These are phyloP conservation scores for Pseudolaguvia tuberculata DNA, from an alignment of 2,113 vertebrate genomes.

Conservation along the genomic window DNA sequence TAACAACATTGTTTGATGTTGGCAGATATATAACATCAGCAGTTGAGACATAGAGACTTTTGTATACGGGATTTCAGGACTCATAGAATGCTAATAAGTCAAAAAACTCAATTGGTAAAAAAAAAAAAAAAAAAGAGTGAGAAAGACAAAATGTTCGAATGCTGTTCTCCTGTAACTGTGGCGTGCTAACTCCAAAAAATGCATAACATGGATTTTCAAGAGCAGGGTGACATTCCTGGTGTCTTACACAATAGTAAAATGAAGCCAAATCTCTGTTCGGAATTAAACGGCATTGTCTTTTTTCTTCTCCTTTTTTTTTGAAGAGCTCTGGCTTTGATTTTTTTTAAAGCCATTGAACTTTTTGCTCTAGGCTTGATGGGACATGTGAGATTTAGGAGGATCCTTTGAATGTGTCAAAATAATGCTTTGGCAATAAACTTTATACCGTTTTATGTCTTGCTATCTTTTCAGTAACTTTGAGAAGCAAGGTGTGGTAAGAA, in stretches of 20 bases:
- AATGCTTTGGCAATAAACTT: slow-evolving; percentile 27
- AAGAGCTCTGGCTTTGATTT: slow-evolving; percentile 20
- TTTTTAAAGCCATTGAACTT: slow-evolving; percentile 38
- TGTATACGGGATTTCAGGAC: slow-evolving; percentile 40
- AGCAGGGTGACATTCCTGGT: slow-evolving; percentile 48
- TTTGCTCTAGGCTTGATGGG: slow-evolving; percentile 26
- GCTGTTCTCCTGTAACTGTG: slow-evolving; percentile 49
- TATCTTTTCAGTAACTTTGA: slow-evolving; percentile 24
- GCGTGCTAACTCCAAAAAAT: slow-evolving; percentile 43
- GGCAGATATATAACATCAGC: slow-evolving; percentile 47
- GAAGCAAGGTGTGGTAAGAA: slow-evolving; percentile 23
- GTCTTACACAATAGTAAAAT: slow-evolving; percentile 48
- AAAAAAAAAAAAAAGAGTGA: no score
- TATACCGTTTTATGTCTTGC: slow-evolving; percentile 6
- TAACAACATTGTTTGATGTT: slow-evolving; percentile 66
- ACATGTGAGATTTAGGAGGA: slow-evolving; percentile 26
- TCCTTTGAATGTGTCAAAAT: slow-evolving; percentile 38
- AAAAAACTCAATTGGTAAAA: slow-evolving; percentile 46
- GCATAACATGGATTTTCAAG: slow-evolving; percentile 42
- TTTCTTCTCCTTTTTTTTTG: slow-evolving; percentile 4
- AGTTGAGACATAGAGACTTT: slow-evolving; percentile 47
- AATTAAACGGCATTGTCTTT: slow-evolving; percentile 39
- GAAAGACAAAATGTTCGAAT: slow-evolving; percentile 52
- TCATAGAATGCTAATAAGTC: slow-evolving; percentile 32
- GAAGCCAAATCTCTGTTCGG: slow-evolving; percentile 45